phyloP scores from a whole-genome alignment of 2,888 invertebrate genomes.

The Stratiomys singularior region DNA sequence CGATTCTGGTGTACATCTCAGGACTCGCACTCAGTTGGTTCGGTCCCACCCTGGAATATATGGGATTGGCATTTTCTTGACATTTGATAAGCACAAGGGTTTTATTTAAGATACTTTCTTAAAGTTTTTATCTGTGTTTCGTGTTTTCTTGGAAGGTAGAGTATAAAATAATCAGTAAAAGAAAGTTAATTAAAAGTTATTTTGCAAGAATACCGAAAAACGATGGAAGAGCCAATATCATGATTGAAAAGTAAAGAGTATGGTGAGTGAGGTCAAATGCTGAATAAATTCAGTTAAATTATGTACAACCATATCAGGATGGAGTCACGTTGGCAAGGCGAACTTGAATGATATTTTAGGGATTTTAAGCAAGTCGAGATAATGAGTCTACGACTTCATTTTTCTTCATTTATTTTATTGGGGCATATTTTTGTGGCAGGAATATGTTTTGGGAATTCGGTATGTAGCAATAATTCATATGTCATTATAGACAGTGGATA shows the following conservation, averaged over 20 bases:
- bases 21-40: background rate
- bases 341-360: too few relatives aligned
- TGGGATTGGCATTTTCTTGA: constrained; percentile 46
- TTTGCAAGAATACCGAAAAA: background rate
- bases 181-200: constrained; percentile 35
- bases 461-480: too few relatives aligned
- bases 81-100: constrained; percentile 44
- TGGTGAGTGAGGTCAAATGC: background rate
- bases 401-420: too few relatives aligned
- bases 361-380: too few relatives aligned
- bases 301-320: background rate
- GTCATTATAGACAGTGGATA: too few relatives aligned
- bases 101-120: constrained; percentile 42
- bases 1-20: background rate
- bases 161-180: constrained; percentile 26
- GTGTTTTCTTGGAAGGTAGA: background rate
- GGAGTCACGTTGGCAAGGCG: too few relatives aligned
- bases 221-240: constrained; percentile 16
- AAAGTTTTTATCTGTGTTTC: constrained; percentile 38
- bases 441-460: too few relatives aligned
- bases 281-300: constrained; percentile 1
- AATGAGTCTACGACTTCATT: too few relatives aligned
- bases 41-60: constrained; percentile 13
- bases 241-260: constrained; percentile 4
- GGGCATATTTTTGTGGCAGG: too few relatives aligned